These are phyloP conservation scores for Hippocampus barbouri DNA, from an alignment of 2,113 vertebrate genomes.

Conservation along the genomic window DNA sequence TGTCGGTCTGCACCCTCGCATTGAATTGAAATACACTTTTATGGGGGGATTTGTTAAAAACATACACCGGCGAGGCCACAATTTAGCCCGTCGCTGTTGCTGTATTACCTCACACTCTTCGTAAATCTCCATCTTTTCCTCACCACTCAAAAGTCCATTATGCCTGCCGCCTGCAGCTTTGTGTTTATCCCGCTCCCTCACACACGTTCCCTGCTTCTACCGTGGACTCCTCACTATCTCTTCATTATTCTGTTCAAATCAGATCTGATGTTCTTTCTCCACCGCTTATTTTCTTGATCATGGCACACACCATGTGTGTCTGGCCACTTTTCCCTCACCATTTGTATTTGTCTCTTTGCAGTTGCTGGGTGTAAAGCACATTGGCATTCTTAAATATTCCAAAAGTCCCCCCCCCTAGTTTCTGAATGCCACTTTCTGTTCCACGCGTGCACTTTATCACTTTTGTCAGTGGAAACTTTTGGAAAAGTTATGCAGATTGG, in stretches of 20 bases:
- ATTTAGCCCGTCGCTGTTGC: conserved; percentile 52
- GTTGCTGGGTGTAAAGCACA: conserved; percentile 16
- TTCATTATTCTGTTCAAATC: conserved; percentile 57
- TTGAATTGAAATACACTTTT: conserved; percentile 57
- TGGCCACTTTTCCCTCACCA: conserved; percentile 12
- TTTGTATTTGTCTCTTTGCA: conserved; percentile 24
- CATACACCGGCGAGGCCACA: conserved; percentile 35
- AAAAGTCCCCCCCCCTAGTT: conserved; percentile 8
- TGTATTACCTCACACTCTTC: conserved; percentile 40
- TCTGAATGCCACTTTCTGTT: conserved; percentile 14
- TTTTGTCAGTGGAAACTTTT: conserved; percentile 63
- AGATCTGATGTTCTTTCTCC: conserved; percentile 47
- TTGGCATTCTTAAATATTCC: conserved; percentile 24
- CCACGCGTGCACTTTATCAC: conserved; percentile 66
- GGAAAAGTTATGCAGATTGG: conserved; percentile 71
- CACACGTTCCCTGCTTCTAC: conserved; percentile 52
- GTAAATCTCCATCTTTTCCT: conserved; percentile 58
- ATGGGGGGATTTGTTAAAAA: conserved; percentile 51
- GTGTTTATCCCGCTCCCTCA: conserved; percentile 54
- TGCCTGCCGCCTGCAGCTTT: conserved; percentile 51
- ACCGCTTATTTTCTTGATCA: conserved; percentile 28
- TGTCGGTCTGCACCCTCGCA: conserved; percentile 18
- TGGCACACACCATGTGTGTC: neutral
- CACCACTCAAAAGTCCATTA: conserved; percentile 64
- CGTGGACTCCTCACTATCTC: conserved; percentile 37